phyloP scores from a whole-genome alignment of 2,113 vertebrate genomes.

The Zapornia atra region DNA sequence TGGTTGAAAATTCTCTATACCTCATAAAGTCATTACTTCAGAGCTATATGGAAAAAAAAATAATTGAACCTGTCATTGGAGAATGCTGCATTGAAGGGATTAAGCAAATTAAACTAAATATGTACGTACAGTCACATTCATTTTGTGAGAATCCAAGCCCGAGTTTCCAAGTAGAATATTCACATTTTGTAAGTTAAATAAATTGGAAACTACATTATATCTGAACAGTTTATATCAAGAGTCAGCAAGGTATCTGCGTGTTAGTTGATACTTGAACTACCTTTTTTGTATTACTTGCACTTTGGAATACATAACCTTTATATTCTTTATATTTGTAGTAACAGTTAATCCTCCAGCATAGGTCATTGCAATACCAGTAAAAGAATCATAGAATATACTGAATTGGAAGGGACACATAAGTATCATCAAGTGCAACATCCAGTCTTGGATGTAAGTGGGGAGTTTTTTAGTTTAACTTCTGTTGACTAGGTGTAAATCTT shows the following conservation, averaged over 20 bases:
- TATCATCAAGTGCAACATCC: too few relatives aligned
- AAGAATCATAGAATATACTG: too few relatives aligned
- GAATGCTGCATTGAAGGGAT: background rate
- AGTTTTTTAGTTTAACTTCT: background rate
- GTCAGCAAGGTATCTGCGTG: background rate
- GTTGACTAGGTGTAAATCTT: background rate
- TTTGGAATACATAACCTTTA: background rate
- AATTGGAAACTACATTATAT: background rate
- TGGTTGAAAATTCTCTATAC: background rate
- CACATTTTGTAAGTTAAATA: background rate
- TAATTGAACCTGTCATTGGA: background rate
- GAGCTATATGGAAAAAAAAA: background rate
- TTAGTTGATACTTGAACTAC: background rate
- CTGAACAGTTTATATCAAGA: background rate
- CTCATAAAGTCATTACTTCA: background rate
- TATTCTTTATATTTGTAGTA: background rate
- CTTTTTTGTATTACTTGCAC: background rate
- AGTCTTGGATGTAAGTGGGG: background rate
- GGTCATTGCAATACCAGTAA: background rate
- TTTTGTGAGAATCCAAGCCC: background rate
- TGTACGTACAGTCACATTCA: background rate
- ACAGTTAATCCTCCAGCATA: background rate
- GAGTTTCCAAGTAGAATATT: background rate
- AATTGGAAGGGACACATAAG: too few relatives aligned
- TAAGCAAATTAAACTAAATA: background rate